Evolutionary conservation across 2,888 invertebrate species (phyloP).

Genomic region (Nemurella pictetii): DNA sequence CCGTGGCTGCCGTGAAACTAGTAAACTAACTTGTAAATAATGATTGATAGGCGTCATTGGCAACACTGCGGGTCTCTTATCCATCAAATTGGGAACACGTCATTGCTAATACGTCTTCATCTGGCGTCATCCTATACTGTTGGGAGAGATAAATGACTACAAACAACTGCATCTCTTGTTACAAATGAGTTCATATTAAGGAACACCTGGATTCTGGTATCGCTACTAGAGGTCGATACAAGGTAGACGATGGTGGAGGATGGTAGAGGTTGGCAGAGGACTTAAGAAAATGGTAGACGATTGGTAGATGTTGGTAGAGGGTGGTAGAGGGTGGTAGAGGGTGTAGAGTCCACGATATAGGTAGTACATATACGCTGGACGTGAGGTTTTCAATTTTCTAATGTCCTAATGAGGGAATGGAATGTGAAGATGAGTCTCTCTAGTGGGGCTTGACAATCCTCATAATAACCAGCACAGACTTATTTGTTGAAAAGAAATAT

Average conservation of each 20-base stretch:
- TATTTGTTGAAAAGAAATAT: not conserved
- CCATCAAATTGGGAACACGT: slow-evolving; percentile 25
- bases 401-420: not conserved
- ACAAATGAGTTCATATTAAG: not conserved
- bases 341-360: no score
- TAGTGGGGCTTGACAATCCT: not conserved
- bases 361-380: no score
- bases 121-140: slow-evolving; percentile 6
- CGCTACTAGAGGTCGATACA: not conserved
- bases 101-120: slow-evolving; percentile 9
- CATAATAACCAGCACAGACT: not conserved
- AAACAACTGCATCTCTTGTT: not conserved
- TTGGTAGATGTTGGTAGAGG: no score
- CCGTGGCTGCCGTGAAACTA: not conserved
- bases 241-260: no score
- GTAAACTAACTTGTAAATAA: not conserved
- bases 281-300: no score
- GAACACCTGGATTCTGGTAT: not conserved
- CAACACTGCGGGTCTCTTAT: slow-evolving; percentile 18
- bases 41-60: slow-evolving; percentile 13
- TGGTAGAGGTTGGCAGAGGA: no score
- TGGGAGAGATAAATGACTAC: not conserved
- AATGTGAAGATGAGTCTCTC: not conserved
- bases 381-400: no score
- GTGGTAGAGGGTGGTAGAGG: no score